Evolutionary conservation across 2,797 vertebrate species (phyloP), one percentile per base, ranked within the genome.

Genomic region (Sebastes goodei): DNA sequence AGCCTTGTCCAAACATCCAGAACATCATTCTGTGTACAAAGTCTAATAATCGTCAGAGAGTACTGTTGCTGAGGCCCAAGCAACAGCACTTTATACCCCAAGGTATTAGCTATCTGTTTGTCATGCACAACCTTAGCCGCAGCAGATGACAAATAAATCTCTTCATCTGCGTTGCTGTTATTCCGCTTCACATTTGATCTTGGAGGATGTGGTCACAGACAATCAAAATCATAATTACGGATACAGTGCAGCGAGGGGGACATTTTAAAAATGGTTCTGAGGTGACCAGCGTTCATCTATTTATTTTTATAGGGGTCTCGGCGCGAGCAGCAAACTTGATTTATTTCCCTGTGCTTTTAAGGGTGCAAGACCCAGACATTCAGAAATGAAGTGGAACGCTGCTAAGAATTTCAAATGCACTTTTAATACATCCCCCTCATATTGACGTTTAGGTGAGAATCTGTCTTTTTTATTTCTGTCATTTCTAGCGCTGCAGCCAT

Each of bases 351-450:
- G 78, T 92, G 95, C 95, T 95, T 95, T 96, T 95, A 96, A 95
- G 94, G 93, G 95, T 94, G 93, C 94, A 92, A 89, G 95, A 94
- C 94, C 95, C 90, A 93, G 93, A 95, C 93, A 94, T 94, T 89
- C 89, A 92, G 92, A 94, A 95, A 94, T 92, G 94, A 95, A 92
- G 91, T 95, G 89, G 89, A 93, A 94, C 82, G 90, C 95, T 93
- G 94, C 91, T 95, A 94, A 94, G 96, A 96, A 96, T 96, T 96
- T 96, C 94, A 96, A 96, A 96, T 96, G 94, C 89, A 93, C 94
- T 94, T 95, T 95, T 94, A 96, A 95, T 95, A 94, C 93, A 93
- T 94, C 94, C 95, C 93, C 93, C 90, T 94, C 94, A 95, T 96
- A 96, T 95, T 95, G 96, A 95, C 93, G 92, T 95, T 94, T 95